Evolutionary conservation across 2,113 vertebrate species (phyloP), one percentile per base, ranked within the genome.

Genomic region (Furnarius figulus): DNA sequence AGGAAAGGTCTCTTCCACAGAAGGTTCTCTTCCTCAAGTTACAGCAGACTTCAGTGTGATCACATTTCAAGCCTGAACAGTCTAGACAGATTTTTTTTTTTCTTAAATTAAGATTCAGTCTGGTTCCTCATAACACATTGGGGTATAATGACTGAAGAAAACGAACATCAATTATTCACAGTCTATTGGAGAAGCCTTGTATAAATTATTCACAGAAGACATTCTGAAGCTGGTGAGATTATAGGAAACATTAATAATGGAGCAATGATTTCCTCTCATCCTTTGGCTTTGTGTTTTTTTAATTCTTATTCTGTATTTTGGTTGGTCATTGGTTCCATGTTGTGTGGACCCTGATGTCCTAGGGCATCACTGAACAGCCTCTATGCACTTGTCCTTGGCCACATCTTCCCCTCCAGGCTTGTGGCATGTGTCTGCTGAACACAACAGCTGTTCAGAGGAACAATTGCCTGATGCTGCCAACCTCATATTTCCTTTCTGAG

Each of bases 161-260:
- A 96, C 4, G 20, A 95, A 42, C 66, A 91, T 96, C 79, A 97
- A 96, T 97, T 95, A 96, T 91, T 95, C 87, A 94, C 86, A 71
- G 78, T 77, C 79, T 94, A 49, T 95, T 95, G 93, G 87, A 96
- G 93, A 95, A 93, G 70, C 76, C 81, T 91, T 0, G 0, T 63
- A 77, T 95, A 80, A 95, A 95, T 96, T 88, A 96, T 96, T 97
- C 85, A 96, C 22, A 1, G 62, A 87, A 90, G 82, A 79, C 85
- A 86, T 95, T 93, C 76, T 95, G 82, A 93, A 96, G 71, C 85
- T 93, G 82, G 56, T 2, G 20, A 96, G 75, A 88, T 95, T 92
- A 90, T 92, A 92, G 83, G 70, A 87, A 86, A 93, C 68, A 84
- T 95, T 88, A 95, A 88, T 93, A 95, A 94, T 74, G 85, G 70